Percentiles rank a stretch among this genome's conserved stretches.
phyloP scores from a whole-genome alignment of 2,113 vertebrate genomes.

The Vimba vimba region DNA sequence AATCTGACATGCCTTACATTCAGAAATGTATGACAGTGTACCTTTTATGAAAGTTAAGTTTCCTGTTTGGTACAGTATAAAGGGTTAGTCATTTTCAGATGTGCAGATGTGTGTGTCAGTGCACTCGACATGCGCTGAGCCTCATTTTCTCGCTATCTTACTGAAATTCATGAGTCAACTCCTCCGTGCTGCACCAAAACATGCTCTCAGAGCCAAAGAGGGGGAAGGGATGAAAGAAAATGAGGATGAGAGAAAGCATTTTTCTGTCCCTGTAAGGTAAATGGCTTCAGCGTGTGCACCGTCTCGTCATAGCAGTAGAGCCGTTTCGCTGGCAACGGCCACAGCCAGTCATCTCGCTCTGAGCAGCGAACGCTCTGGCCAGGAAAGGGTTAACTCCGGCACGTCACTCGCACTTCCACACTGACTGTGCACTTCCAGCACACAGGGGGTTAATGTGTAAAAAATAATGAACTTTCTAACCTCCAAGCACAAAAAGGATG shows the following conservation, averaged over 20 bases:
- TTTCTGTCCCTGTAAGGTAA: constrained; percentile 52
- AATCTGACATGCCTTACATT: background rate
- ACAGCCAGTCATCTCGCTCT: constrained; percentile 55
- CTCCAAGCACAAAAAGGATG: background rate
- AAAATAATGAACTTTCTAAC: background rate
- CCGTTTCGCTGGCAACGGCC: constrained; percentile 49
- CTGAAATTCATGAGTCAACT: constrained; percentile 55
- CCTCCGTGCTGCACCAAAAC: constrained; percentile 3
- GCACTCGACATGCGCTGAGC: background rate
- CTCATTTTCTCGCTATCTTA: constrained; percentile 28
- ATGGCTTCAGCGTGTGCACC: background rate
- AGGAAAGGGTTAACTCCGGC: constrained; percentile 63
- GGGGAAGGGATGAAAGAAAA: constrained; percentile 24
- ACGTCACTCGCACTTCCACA: constrained; percentile 46
- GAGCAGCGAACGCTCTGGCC: constrained; percentile 28
- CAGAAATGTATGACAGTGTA: constrained; percentile 22
- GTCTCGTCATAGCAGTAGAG: constrained; percentile 59
- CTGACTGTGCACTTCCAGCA: constrained; percentile 40
- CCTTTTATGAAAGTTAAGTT: constrained; percentile 21
- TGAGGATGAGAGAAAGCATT: background rate
- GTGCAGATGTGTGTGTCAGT: constrained; percentile 21
- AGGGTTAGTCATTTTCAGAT: constrained; percentile 23
- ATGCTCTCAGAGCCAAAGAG: constrained; percentile 22
- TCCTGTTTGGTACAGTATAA: constrained; percentile 34
- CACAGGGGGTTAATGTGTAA: constrained; percentile 13